Conservation (phyloP, 1,140 invertebrate genomes). For the Samia ricini region DNA sequence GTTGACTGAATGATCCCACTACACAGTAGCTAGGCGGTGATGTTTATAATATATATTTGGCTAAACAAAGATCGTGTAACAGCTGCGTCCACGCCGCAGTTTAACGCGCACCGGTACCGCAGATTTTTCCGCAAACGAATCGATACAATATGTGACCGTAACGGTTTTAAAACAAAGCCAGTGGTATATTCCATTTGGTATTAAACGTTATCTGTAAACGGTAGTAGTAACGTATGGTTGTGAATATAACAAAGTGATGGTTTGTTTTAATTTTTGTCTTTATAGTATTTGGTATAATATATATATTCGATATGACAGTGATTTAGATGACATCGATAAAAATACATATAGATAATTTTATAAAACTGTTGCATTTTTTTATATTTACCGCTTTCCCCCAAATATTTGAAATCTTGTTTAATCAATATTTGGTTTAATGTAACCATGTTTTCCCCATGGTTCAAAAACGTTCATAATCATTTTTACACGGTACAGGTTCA, state of each 20-base stretch:
- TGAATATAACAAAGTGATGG: constrained; percentile 18
- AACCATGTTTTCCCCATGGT: too few relatives aligned
- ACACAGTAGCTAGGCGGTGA: constrained; percentile 22
- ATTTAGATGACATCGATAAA: too few relatives aligned
- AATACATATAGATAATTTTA: too few relatives aligned
- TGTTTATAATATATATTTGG: constrained; percentile 37
- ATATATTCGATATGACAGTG: too few relatives aligned
- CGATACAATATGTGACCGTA: constrained; percentile 26
- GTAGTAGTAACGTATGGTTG: constrained; percentile 14
- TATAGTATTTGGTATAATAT: not conserved
- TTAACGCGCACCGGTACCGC: not conserved
- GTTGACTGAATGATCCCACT: constrained; percentile 35
- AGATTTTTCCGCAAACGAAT: constrained; percentile 25
- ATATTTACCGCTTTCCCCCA: too few relatives aligned
- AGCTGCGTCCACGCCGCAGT: constrained; percentile 29
- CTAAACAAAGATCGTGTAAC: constrained; percentile 46
- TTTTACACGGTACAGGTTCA: too few relatives aligned
- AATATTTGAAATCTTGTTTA: too few relatives aligned
- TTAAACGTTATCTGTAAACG: constrained; percentile 22
- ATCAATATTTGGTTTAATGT: too few relatives aligned
- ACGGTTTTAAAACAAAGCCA: constrained; percentile 20
- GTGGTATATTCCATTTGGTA: constrained; percentile 30
- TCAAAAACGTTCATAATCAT: too few relatives aligned
- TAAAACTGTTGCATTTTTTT: too few relatives aligned
- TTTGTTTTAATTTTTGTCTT: constrained; percentile 6